phyloP scores from a whole-genome alignment of 2,113 vertebrate species.

The Heptranchias perlo region DNA sequence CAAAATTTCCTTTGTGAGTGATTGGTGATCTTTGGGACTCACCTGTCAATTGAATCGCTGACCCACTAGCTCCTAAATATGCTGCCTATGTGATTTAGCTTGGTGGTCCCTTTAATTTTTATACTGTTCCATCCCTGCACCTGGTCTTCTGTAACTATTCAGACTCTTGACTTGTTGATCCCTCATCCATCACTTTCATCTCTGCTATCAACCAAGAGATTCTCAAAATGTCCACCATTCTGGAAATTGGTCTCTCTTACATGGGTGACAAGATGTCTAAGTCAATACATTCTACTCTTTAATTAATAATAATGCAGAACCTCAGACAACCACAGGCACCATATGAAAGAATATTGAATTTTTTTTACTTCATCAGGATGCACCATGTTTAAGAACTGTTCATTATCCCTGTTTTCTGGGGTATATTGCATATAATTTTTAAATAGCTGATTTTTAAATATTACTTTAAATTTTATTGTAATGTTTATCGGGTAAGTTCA shows the following conservation, averaged over 20 bases:
- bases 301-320: not conserved
- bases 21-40: not conserved
- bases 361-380: not conserved
- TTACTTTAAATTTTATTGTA: not conserved
- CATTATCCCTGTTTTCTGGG: not conserved
- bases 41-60: constrained; percentile 7
- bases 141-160: constrained; percentile 11
- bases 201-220: not conserved
- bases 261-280: not conserved
- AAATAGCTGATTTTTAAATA: not conserved
- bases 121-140: not conserved
- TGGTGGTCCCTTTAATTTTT: not conserved
- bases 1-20: not conserved
- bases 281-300: not conserved
- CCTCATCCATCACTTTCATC: constrained; percentile 2
- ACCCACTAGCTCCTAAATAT: not conserved
- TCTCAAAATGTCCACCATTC: not conserved
- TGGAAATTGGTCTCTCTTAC: constrained; percentile 9
- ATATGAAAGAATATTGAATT: not conserved
- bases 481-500: not conserved
- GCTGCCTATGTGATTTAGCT: constrained; percentile 2
- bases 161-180: not conserved
- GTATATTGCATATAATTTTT: not conserved
- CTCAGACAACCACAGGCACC: not conserved
- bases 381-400: not conserved